A percentile compares a stretch with the other conserved stretches of the same genome.
phyloP scores from a whole-genome alignment of 1,140 invertebrate species.

The Drosophila micromelanica region DNA sequence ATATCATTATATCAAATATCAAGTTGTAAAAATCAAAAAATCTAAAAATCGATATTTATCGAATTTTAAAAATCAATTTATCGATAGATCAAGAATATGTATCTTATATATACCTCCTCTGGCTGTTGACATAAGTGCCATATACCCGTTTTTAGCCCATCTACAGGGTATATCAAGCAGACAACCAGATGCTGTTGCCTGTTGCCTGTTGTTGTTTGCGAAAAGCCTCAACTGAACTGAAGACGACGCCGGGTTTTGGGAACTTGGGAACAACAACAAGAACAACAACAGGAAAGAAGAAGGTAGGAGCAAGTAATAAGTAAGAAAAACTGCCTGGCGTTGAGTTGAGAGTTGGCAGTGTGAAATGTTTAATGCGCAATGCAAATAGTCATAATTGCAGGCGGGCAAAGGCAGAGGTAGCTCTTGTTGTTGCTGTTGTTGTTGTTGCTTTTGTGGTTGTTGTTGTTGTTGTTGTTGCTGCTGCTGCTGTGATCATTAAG shows the following conservation, averaged over 20 bases:
- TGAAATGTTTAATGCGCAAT: conserved; percentile 68
- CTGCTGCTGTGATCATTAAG: conserved; percentile 65
- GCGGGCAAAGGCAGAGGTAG: conserved; percentile 32
- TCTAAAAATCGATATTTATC: too few species aligned
- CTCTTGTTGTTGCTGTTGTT: conserved; percentile 31
- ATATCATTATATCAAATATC: too few species aligned
- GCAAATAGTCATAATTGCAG: conserved; percentile 80
- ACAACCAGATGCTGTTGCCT: conserved; percentile 21
- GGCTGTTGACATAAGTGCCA: not conserved
- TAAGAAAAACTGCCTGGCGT: conserved; percentile 26
- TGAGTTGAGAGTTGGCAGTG: conserved; percentile 44
- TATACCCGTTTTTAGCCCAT: not conserved
- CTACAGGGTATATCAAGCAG: not conserved
- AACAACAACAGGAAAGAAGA: conserved; percentile 12
- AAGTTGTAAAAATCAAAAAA: too few species aligned
- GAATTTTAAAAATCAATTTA: too few species aligned
- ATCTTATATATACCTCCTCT: too few species aligned
- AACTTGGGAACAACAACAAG: conserved; percentile 28
- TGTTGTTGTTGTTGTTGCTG: conserved; percentile 22
- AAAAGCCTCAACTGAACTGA: conserved; percentile 17
- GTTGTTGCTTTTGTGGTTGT: conserved; percentile 12
- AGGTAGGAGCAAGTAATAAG: conserved; percentile 38
- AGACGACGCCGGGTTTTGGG: conserved; percentile 42
- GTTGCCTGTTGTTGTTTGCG: conserved; percentile 11
- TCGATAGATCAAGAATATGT: too few species aligned